Evolutionary conservation across 2,113 vertebrate genomes (phyloP).

Genomic region (Nicator chloris): DNA sequence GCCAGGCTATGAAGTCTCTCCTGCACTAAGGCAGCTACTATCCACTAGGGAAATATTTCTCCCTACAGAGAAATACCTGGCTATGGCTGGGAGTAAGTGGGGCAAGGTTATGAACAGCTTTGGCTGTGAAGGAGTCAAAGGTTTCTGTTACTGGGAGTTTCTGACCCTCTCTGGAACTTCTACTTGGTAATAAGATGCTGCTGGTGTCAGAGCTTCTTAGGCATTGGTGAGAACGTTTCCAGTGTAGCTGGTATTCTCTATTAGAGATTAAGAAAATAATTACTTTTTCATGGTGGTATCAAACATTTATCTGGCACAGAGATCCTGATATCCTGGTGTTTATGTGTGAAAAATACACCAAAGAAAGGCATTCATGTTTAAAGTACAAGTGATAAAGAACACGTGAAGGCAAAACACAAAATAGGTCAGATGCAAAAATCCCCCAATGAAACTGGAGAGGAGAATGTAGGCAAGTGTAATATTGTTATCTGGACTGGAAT

Average conservation of each 20-base stretch:
- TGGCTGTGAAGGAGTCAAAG: not conserved
- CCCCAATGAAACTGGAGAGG: not conserved
- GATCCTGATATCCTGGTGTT: not conserved
- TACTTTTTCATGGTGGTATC: not conserved
- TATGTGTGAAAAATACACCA: not conserved
- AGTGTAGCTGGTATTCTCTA: not conserved
- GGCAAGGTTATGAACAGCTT: not conserved
- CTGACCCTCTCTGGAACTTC: not conserved
- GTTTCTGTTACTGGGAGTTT: not conserved
- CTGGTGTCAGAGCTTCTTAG: not conserved
- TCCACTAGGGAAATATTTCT: not conserved
- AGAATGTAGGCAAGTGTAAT: slow-evolving; percentile 5
- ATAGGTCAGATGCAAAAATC: slow-evolving; percentile 15
- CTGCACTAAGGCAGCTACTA: not conserved
- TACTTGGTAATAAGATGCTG: not conserved
- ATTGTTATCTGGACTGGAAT: slow-evolving; percentile 34
- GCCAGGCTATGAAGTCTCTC: not conserved
- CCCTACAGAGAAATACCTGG: not conserved
- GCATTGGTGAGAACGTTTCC: not conserved
- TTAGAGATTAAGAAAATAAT: not conserved
- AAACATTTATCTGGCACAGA: not conserved
- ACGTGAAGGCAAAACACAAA: not conserved
- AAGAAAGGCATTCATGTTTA: not conserved
- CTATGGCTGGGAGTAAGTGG: not conserved
- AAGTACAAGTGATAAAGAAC: not conserved